Evolutionary conservation across 2,113 vertebrate genomes (phyloP), one percentile per base, ranked within the genome.

Genomic region (Mesoclemmys tuberculata): DNA sequence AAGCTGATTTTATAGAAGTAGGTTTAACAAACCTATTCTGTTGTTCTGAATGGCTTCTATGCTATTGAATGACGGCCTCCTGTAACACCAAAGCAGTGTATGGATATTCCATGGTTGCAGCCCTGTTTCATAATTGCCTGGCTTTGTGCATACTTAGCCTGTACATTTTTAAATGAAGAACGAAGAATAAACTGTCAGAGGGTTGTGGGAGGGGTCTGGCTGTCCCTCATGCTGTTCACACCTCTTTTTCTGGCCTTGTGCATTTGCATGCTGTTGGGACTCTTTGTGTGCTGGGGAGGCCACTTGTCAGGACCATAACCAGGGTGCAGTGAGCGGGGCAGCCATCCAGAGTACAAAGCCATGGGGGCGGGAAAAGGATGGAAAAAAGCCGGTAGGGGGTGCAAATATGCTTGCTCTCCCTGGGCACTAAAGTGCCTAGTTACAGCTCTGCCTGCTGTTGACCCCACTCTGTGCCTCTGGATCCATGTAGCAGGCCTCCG

Each of bases 1-100:
- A 31, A 61, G 61, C 16, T 68, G 7, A 35, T n/a, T 68, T 68
- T n/a, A 18, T 68, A n/a, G 56, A 95, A 58, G 22, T 64, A 74
- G 14, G 6, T 77, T 89, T 92, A 41, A 2, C 31, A 80, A 82
- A 51, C 27, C 46, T 14, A 80, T 92, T 82, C 87, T 77, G 49
- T 82, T 54, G 58, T 58, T 82, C 52, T 54, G 80, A 92, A 87
- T 2, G 92, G 16, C 16, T 86, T 89, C 24, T 80, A 90, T 80
- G 19, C 64, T 38, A 38, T 14, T 52, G 29, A 54, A 54, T 2
- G 3, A 6, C 2, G 85, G 94, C 27, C 49, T 18, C 86, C 48
- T 16, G 12, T 16, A 58, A 22, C 82, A 86, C 44, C 75, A 93
- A 75, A 81, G 46, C 9, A 87, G 38, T 0, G 0, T 61, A 3